Conservation (phyloP, 2,113 vertebrate species). For the Camelus dromedarius region DNA sequence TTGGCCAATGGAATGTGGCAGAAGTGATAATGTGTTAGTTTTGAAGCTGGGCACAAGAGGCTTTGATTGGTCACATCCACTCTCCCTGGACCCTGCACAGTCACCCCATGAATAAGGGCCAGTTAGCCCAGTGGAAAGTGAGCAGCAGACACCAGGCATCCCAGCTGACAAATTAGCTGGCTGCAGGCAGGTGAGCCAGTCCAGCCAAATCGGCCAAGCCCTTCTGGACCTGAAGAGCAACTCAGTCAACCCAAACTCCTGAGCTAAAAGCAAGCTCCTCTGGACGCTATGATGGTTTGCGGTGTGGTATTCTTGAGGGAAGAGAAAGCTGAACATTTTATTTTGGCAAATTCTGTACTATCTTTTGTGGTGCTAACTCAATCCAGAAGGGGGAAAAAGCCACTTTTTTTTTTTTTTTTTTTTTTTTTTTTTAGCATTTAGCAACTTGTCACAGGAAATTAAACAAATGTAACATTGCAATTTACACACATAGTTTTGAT, state of each 20-base stretch:
- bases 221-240: neutral
- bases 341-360: neutral
- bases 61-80: neutral
- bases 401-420: neutral
- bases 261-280: neutral
- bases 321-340: neutral
- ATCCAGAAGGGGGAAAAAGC: neutral
- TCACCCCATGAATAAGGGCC: neutral
- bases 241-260: neutral
- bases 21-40: neutral
- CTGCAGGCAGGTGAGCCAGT: neutral
- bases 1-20: neutral
- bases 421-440: neutral
- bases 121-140: neutral
- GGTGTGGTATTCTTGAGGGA: neutral
- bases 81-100: neutral
- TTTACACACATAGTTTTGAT: neutral
- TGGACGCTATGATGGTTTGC: neutral
- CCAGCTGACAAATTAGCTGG: neutral
- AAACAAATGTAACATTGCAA: neutral
- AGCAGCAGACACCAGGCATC: neutral
- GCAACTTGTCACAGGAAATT: slow-evolving; percentile 13
- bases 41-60: neutral
- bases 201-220: neutral
- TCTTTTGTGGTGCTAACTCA: neutral